Base-by-base conservation (phyloP, 2,113 vertebrate species). In the Vulpes vulpes region DNA sequence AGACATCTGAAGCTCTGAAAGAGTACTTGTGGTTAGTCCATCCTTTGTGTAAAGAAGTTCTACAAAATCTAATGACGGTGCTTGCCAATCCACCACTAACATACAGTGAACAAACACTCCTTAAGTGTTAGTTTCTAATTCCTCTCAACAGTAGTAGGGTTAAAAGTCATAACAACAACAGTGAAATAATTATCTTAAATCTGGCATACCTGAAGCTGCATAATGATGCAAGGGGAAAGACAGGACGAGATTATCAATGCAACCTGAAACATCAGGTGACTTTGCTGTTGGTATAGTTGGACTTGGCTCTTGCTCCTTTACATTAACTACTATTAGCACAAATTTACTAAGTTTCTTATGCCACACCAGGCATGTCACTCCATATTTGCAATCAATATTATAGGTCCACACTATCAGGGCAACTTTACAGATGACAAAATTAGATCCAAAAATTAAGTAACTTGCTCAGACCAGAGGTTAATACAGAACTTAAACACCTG, bases 21-120 rank as follows among this genome's bases (percentile, higher is more conserved):
- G 11, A 23, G 60, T 67, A 20, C 30, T 55, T 65, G 19, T 19
- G 51, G n/a, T 74, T 81, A 32, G 71, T 53, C 27, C 8, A 92
- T 22, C 57, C 51, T 86, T 76, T 80, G 82, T 85, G 69, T 55
- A 49, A n/a, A 76, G 17, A 95, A 91, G 38, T 88, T 43, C 69
- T 73, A 82, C 76, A 95, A 97, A 96, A 89, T 95, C 65, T 87
- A 96, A 38, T 86, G 38, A 38, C 0, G 8, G 12, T 38, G 43
- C 35, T 71, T 90, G 78, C 73, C 79, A 79, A 83, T 57, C n/a
- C 55, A 93, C 82, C 35, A 84, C 73, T 78, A 55, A 64, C 22
- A 27, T 43, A 30, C 43, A 49, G 57, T 51, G 35, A 79, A 89
- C 16, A 91, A 74, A 93, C 22, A 71, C 64, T 79, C 93, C 57